Conservation (phyloP, 2,888 invertebrate genomes). For the Drosophila greeni region DNA sequence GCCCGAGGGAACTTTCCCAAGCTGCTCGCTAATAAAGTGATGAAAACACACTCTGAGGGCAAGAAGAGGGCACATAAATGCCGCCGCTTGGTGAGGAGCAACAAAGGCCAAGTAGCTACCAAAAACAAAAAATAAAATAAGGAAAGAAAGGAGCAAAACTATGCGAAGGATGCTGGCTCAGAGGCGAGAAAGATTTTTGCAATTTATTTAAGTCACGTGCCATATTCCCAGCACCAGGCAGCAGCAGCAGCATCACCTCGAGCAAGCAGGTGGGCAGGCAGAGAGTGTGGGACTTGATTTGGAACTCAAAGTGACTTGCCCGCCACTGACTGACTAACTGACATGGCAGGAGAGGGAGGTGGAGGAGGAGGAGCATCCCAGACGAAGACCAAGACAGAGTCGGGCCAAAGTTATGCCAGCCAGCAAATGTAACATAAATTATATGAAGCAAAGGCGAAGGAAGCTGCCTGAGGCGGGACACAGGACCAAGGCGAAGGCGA, state of each 20-base stretch:
- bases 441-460: slow-evolving; percentile 65
- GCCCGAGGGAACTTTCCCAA: slow-evolving; percentile 47
- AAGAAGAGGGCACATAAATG: slow-evolving; percentile 53
- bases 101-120: slow-evolving; percentile 53
- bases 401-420: slow-evolving; percentile 67
- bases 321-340: slow-evolving; percentile 52
- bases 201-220: slow-evolving; percentile 73
- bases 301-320: slow-evolving; percentile 67
- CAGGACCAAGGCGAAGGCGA: slow-evolving; percentile 17
- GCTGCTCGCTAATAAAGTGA: slow-evolving; percentile 68
- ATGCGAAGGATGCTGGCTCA: slow-evolving; percentile 58
- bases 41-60: slow-evolving; percentile 46
- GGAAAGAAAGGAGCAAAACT: slow-evolving; percentile 39
- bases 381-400: slow-evolving; percentile 9
- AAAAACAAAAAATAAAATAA: neutral
- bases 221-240: slow-evolving; percentile 51
- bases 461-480: slow-evolving; percentile 51
- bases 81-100: slow-evolving; percentile 46
- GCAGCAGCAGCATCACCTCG: slow-evolving; percentile 7
- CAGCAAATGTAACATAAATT: slow-evolving; percentile 72
- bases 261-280: slow-evolving; percentile 18
- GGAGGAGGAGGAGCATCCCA: neutral
- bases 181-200: slow-evolving; percentile 70
- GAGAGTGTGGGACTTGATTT: slow-evolving; percentile 55
- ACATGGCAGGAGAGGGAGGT: slow-evolving; percentile 8